Base-by-base conservation (phyloP, 35 echinoderm and acorn worm genomes). In the Patiria miniata region DNA sequence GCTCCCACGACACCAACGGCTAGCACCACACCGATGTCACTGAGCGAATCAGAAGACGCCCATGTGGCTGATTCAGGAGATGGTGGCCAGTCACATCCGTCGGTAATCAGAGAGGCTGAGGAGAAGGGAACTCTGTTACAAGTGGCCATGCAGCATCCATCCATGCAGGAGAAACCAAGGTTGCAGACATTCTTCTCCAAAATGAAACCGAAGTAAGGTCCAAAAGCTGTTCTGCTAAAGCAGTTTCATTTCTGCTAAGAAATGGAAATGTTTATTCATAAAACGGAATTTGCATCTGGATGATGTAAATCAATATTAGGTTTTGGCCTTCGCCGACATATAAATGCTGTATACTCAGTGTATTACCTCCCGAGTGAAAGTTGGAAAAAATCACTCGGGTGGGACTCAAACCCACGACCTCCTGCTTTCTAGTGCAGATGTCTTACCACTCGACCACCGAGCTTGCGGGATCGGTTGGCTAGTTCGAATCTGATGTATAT, bases 111-210 rank as follows among this genome's bases (percentile, higher is more conserved):
- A 73, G 26, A 73, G 14, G 26, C 8, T 1, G 65, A 73, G 0
- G 77, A 44, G 81, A 90, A 36, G 83, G 73, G 38, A 51, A 77
- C 52, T 37, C 79, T 83, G 26, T 17, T 51, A 22, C 29, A 77
- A 15, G 73, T 78, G 5, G 18, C 58, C 61, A 77, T 73, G 65
- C 65, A 73, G 34, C 65, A 73, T 30, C 65, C 65, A 0, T 73
- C 65, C 8, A 73, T 73, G 65, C 65, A n/a, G 17, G 28, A 39
- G 26, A 76, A 85, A 40, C 87, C 87, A 2, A 81, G 81, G 17
- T 56, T 90, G 17, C 73, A 68, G 19, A 94, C 92, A 21, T 94
- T 94, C 57, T 94, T 94, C 83, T 90, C 92, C 18, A 53, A 79
- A 32, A 39, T 90, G 17, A 29, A 36, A 0, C 84, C 92, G 14